Evolutionary conservation across 2,113 vertebrate species (phyloP), one percentile per base, ranked within the genome.

Genomic region (Cairina moschata): DNA sequence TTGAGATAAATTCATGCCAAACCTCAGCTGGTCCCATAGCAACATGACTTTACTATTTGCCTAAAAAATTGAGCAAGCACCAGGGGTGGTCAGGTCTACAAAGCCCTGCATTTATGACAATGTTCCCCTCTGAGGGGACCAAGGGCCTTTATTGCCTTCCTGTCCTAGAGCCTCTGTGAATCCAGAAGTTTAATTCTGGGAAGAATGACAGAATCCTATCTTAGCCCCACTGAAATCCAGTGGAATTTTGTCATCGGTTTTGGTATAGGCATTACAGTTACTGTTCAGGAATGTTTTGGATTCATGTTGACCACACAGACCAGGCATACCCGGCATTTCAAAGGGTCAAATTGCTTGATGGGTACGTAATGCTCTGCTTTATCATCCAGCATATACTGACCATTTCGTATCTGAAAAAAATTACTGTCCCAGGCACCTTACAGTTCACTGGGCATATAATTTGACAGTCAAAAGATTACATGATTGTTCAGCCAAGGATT

Each of bases 281-380:
- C 9, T 26, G 13, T n/a, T 58, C 10, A 44, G 56, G 48, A n/a
- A 44, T 2, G 17, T 4, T 13, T 17, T 13, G 28, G 21, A 15
- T 20, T 32, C 8, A 5, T 6, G 1, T 17, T 29, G 77, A 32
- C 22, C 9, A 2, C 44, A 8, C 17, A 17, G 13, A 11, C 48
- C 32, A 5, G 7, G 34, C 6, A 1, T 25, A 50, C 2, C 0
- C 11, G 34, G 36, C 13, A 1, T 17, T 82, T 44, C 56, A 38
- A 36, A 87, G 52, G 54, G 31, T 59, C 52, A 32, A 9, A 60
- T 52, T 50, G 34, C 44, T 50, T 20, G 20, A 23, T 18, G 31
- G 4, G 12, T 7, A 18, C 13, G 32, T 36, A 14, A 12, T n/a
- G 16, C 12, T 36, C 17, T 73, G 59, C 32, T 67, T 46, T 20